Evolutionary conservation across 2,888 invertebrate genomes (phyloP).

Genomic region (Macaria notata): DNA sequence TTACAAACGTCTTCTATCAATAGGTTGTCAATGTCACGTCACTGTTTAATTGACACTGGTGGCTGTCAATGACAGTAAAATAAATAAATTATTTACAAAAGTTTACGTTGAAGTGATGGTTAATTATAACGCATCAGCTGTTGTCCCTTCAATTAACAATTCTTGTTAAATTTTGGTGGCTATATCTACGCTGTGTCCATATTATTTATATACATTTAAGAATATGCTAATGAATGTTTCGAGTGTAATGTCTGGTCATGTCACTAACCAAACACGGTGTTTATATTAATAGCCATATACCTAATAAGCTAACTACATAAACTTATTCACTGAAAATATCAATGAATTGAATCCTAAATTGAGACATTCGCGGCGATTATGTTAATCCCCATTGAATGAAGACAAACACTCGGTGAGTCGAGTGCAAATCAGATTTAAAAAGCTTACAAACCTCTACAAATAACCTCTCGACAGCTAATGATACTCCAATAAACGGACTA

Average conservation of each 20-base stretch:
- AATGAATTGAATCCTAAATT: background rate
- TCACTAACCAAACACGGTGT: too few relatives aligned
- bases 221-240: too few relatives aligned
- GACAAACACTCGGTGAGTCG: slow-evolving; percentile 9
- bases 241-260: too few relatives aligned
- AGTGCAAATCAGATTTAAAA: slow-evolving; percentile 15
- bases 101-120: too few relatives aligned
- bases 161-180: too few relatives aligned
- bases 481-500: slow-evolving; percentile 35
- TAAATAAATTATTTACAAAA: too few relatives aligned
- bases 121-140: too few relatives aligned
- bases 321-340: background rate
- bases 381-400: slow-evolving; percentile 10
- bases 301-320: background rate
- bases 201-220: too few relatives aligned
- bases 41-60: slow-evolving; percentile 14
- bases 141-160: too few relatives aligned
- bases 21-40: slow-evolving; percentile 27
- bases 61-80: background rate
- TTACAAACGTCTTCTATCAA: slow-evolving; percentile 57
- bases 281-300: too few relatives aligned
- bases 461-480: slow-evolving; percentile 27
- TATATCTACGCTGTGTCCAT: too few relatives aligned
- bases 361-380: slow-evolving; percentile 10
- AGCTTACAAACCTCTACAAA: slow-evolving; percentile 17